A percentile compares a stretch with the other conserved stretches of the same genome.
Evolutionary conservation across 2,113 vertebrate species (phyloP).

Genomic region (Tretioscincus oriximinensis): DNA sequence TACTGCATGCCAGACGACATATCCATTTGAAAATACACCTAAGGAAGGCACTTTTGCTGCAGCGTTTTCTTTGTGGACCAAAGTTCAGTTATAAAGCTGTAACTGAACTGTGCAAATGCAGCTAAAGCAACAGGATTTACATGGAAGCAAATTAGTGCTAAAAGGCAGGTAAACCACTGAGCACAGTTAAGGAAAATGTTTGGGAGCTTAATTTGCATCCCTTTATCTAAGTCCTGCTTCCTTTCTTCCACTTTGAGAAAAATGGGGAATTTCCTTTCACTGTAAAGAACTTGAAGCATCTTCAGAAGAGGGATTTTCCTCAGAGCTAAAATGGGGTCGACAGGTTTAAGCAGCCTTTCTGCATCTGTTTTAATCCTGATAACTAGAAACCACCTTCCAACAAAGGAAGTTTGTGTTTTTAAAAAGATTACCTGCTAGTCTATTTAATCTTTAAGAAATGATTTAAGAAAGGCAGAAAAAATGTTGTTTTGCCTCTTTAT

Average conservation of each 20-base stretch:
- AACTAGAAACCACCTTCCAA: background rate
- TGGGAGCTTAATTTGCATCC: background rate
- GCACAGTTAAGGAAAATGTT: background rate
- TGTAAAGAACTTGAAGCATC: background rate
- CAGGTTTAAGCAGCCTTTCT: background rate
- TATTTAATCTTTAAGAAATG: too few relatives aligned
- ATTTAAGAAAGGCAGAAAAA: too few relatives aligned
- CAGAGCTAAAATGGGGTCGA: background rate
- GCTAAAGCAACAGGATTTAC: background rate
- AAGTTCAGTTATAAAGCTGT: background rate
- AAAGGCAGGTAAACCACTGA: background rate
- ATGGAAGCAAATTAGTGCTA: background rate
- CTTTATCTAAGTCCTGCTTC: background rate
- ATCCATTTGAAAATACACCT: too few relatives aligned
- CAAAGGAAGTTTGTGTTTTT: background rate
- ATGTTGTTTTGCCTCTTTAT: too few relatives aligned
- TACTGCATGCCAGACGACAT: too few relatives aligned
- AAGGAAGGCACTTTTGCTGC: too few relatives aligned
- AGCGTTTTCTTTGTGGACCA: too few relatives aligned
- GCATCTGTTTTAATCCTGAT: background rate
- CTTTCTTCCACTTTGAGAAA: background rate
- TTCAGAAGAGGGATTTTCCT: background rate
- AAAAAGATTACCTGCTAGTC: background rate
- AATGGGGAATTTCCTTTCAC: background rate
- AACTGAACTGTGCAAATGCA: too few relatives aligned